Evolutionary conservation across 2,888 invertebrate species (phyloP).

Genomic region (Ochropleura leucogaster): DNA sequence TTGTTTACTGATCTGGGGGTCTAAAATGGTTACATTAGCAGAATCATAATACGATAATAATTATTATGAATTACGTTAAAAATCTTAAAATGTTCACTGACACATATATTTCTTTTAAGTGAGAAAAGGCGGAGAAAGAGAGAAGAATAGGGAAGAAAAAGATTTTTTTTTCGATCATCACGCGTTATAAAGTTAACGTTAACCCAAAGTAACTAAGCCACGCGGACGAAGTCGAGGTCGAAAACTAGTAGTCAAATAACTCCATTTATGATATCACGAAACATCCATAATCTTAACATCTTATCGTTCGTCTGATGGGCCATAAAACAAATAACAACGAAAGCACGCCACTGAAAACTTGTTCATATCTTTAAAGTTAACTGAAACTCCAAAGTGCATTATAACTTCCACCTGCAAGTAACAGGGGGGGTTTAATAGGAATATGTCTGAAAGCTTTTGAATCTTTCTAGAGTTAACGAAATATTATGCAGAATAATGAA

Average conservation of each 20-base stretch:
- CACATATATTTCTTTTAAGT: too few species aligned
- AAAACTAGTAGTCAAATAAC: neutral
- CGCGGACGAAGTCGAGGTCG: too few species aligned
- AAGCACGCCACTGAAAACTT: constrained; percentile 72
- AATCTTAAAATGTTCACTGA: too few species aligned
- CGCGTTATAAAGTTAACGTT: too few species aligned
- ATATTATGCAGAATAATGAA: constrained; percentile 67
- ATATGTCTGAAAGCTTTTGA: constrained; percentile 75
- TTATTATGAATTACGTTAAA: too few species aligned
- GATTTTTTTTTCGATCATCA: too few species aligned
- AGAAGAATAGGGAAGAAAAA: too few species aligned
- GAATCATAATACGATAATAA: too few species aligned
- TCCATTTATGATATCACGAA: constrained; percentile 5
- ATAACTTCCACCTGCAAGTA: constrained; percentile 78
- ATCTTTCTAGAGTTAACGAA: constrained; percentile 70
- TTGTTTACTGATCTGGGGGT: neutral
- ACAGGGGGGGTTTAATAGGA: constrained; percentile 65
- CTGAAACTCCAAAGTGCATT: constrained; percentile 78
- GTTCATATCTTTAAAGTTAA: constrained; percentile 77
- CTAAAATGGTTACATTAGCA: too few species aligned
- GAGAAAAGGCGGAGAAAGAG: too few species aligned
- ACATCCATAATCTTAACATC: constrained; percentile 9
- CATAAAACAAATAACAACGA: constrained; percentile 71
- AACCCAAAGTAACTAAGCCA: too few species aligned
- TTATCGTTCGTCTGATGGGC: constrained; percentile 53